These are phyloP conservation scores for Alviniconcha strummeri DNA, from an alignment of 2,888 invertebrate genomes.

Conservation along the genomic window DNA sequence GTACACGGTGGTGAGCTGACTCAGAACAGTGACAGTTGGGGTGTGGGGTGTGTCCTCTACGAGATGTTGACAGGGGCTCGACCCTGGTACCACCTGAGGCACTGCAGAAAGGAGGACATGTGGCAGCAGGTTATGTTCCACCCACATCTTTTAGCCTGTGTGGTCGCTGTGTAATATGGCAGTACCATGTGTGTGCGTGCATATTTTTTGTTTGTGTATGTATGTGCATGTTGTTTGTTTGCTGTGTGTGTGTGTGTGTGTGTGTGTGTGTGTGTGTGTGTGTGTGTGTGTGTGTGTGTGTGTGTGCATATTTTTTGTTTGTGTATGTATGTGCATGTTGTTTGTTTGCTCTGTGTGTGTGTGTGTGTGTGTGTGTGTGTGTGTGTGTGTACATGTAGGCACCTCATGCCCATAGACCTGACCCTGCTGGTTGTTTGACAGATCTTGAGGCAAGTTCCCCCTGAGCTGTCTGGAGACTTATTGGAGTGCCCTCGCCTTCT, in stretches of 20 bases:
- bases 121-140: constrained; percentile 9
- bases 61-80: constrained; percentile 24
- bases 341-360: background rate
- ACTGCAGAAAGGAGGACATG: background rate
- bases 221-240: background rate
- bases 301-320: background rate
- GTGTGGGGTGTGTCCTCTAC: constrained; percentile 17
- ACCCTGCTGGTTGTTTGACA: no score
- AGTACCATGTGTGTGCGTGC: background rate
- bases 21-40: constrained; percentile 25
- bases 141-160: background rate
- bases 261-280: background rate
- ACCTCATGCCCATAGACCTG: no score
- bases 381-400: background rate
- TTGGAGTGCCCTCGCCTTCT: no score
- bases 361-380: constrained; percentile 13
- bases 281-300: constrained; percentile 10
- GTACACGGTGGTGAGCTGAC: background rate
- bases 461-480: no score
- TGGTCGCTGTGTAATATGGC: background rate
- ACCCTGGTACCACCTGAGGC: constrained; percentile 27
- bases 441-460: no score
- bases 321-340: background rate
- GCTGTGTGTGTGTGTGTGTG: background rate
- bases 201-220: background rate